These are phyloP conservation scores for Symphodus melops DNA, from an alignment of 2,113 vertebrate genomes.

Conservation along the genomic window DNA sequence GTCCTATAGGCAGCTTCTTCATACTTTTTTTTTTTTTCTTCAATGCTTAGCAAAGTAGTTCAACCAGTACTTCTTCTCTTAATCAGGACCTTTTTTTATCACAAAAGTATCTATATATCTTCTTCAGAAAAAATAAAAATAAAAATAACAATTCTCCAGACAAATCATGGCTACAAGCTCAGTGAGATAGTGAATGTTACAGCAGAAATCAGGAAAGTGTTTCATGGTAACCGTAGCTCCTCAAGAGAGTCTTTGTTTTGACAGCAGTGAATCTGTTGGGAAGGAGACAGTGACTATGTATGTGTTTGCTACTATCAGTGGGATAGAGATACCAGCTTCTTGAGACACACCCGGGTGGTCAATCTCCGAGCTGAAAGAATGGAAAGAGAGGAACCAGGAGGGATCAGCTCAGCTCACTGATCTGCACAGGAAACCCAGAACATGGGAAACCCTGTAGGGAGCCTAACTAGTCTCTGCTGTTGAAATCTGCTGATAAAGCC, in stretches of 20 bases:
- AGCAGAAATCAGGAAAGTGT: not conserved
- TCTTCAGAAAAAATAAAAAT: too few relatives aligned
- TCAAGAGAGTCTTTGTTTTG: slow-evolving; percentile 31
- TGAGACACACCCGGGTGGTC: slow-evolving; percentile 62
- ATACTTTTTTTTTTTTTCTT: too few relatives aligned
- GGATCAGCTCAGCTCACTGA: slow-evolving; percentile 72
- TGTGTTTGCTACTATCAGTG: slow-evolving; percentile 41
- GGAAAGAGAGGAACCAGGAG: slow-evolving; percentile 58
- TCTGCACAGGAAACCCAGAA: slow-evolving; percentile 74
- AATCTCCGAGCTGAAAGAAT: slow-evolving; percentile 53
- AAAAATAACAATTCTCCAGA: not conserved
- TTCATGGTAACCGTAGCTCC: slow-evolving; percentile 17
- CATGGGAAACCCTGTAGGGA: slow-evolving; percentile 72
- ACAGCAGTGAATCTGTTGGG: slow-evolving; percentile 30
- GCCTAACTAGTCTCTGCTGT: slow-evolving; percentile 25
- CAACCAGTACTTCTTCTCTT: too few relatives aligned
- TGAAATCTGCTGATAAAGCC: slow-evolving; percentile 50
- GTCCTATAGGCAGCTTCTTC: too few relatives aligned
- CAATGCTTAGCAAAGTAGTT: too few relatives aligned
- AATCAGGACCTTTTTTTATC: too few relatives aligned
- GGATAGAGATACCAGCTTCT: slow-evolving; percentile 60
- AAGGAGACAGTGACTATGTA: slow-evolving; percentile 11
- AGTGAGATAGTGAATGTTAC: not conserved
- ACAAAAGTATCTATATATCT: too few relatives aligned
- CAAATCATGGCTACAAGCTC: not conserved